phyloP scores from a whole-genome alignment of 2,797 vertebrate genomes.

The Carapus acus region DNA sequence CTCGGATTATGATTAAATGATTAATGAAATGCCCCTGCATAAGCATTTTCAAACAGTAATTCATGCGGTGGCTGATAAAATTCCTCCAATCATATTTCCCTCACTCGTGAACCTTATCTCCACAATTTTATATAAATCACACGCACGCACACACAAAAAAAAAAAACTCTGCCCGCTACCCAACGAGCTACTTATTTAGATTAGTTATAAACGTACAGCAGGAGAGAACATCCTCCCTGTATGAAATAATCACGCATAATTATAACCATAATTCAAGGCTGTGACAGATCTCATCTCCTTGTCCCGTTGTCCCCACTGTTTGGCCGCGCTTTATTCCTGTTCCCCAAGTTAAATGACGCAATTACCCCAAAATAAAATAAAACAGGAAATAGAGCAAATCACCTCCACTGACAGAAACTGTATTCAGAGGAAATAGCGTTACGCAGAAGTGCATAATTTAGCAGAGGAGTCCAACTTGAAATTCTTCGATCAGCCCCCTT shows the following conservation, averaged over 20 bases:
- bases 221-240: slow-evolving; percentile 94
- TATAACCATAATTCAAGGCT: slow-evolving; percentile 99
- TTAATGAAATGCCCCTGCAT: slow-evolving; percentile 99
- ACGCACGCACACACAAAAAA: slow-evolving; percentile 42
- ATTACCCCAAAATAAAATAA: slow-evolving; percentile 89
- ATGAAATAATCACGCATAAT: slow-evolving; percentile 99
- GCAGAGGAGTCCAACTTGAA: slow-evolving; percentile 55
- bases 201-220: slow-evolving; percentile 99
- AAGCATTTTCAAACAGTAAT: slow-evolving; percentile 99
- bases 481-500: slow-evolving; percentile 54
- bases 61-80: slow-evolving; percentile 99
- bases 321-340: slow-evolving; percentile 87
- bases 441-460: slow-evolving; percentile 48
- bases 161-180: slow-evolving; percentile 82
- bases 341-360: slow-evolving; percentile 91
- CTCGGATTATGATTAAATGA: slow-evolving; percentile 99
- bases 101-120: slow-evolving; percentile 99
- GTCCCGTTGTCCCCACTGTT: slow-evolving; percentile 96
- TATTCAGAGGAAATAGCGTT: slow-evolving; percentile 56
- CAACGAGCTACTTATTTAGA: slow-evolving; percentile 99
- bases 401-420: slow-evolving; percentile 61
- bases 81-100: slow-evolving; percentile 99
- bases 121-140: slow-evolving; percentile 99
- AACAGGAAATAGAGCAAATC: slow-evolving; percentile 77
- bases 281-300: slow-evolving; percentile 99